Percentiles rank a stretch among this genome's conserved stretches.
Conservation (phyloP, 2,888 invertebrate genomes). For the Leptarthrus brevirostris region DNA sequence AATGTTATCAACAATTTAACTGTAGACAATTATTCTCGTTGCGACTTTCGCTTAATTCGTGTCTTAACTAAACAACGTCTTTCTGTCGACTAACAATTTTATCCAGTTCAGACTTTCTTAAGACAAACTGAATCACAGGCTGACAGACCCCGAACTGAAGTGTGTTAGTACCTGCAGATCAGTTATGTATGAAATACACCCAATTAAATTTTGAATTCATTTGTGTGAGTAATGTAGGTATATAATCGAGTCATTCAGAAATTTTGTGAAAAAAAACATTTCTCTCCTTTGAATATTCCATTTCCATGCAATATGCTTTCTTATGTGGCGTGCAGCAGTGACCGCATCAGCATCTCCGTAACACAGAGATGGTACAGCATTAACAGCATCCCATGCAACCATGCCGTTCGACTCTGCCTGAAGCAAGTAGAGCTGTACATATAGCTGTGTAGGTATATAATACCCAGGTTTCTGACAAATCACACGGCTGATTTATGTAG, state of each 20-base stretch:
- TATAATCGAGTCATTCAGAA: slow-evolving; percentile 37
- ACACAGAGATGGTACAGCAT: slow-evolving; percentile 24
- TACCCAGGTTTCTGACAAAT: slow-evolving; percentile 16
- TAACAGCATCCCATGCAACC: neutral
- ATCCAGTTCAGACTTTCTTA: slow-evolving; percentile 47
- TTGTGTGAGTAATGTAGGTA: slow-evolving; percentile 15
- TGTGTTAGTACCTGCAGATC: neutral
- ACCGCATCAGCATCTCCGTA: slow-evolving; percentile 4
- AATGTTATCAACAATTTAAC: neutral
- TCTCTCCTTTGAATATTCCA: slow-evolving; percentile 19
- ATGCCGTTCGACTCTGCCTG: neutral
- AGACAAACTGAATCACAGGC: slow-evolving; percentile 37
- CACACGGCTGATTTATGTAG: slow-evolving; percentile 37
- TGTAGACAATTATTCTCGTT: too few species aligned
- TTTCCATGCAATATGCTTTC: neutral
- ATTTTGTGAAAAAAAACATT: slow-evolving; percentile 25
- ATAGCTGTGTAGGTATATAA: neutral
- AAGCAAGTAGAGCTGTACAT: neutral
- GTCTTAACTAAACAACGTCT: slow-evolving; percentile 44
- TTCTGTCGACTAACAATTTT: slow-evolving; percentile 45
- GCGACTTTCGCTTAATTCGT: slow-evolving; percentile 2
- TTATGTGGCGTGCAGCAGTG: neutral
- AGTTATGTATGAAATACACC: slow-evolving; percentile 30
- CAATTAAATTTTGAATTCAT: slow-evolving; percentile 35
- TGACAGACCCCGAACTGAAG: neutral